Conservation (phyloP, 2,113 vertebrate genomes). For the Paracanthobrama guichenoti region DNA sequence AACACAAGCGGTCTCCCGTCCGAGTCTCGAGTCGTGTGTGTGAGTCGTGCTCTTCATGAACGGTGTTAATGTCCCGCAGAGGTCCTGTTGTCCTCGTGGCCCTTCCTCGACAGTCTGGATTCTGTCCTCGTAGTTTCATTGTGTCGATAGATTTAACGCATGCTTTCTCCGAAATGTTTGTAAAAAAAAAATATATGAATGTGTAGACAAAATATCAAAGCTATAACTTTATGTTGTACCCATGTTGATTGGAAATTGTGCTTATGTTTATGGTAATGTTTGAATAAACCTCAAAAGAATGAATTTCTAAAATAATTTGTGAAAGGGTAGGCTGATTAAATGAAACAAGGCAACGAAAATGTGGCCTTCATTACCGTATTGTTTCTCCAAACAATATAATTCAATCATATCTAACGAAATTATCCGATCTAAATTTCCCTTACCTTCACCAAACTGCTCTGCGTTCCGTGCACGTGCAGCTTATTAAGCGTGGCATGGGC, state of each 20-base stretch:
- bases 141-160: conserved; percentile 56
- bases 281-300: conserved; percentile 71
- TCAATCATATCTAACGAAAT: not conserved
- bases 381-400: not conserved
- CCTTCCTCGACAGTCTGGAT: conserved; percentile 38
- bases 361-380: not conserved
- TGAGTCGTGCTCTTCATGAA: conserved; percentile 36
- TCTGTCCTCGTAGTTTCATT: conserved; percentile 35
- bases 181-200: conserved; percentile 50
- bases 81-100: conserved; percentile 58
- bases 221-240: conserved; percentile 68
- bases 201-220: conserved; percentile 42
- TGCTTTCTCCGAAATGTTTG: conserved; percentile 67
- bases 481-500: not conserved
- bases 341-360: not conserved
- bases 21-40: not conserved
- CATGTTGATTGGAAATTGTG: conserved; percentile 69
- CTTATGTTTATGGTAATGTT: conserved; percentile 74
- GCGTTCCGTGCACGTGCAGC: too few species aligned
- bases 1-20: too few species aligned
- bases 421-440: not conserved
- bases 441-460: too few species aligned
- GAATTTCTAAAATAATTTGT: conserved; percentile 6
- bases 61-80: conserved; percentile 4
- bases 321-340: not conserved